Evolutionary conservation across 53 echinoderm and acorn worm genomes (phyloP), one percentile per base, ranked within the genome.

Genomic region (Henricia sp.): DNA sequence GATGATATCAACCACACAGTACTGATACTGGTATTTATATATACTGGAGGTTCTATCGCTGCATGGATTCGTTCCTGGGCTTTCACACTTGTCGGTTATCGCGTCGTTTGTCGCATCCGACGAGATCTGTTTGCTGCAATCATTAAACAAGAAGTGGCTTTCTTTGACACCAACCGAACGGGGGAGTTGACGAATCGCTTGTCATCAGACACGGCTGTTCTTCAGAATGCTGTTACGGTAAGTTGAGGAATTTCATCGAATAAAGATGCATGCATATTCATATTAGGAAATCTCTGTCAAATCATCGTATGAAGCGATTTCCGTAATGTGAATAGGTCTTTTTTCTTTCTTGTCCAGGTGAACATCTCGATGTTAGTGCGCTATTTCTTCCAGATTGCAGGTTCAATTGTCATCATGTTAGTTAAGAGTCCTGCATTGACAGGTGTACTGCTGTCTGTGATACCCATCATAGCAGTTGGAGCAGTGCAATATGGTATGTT

Each of bases 171-270:
- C 11, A 97, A 92, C 58, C 65, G 97, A 2, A 97, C 97, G 0
- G 97, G 97, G 8, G 97, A 97, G 50, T 88, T 97, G 40, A 97
- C 97, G 2, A 97, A 87, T 26, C 77, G 97, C 2, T 74, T 97
- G 33, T 94, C 97, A 0, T 97, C 97, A 0, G 97, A 97, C 67
- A 97, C 97, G 0, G 94, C 94, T 52, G 94, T 94, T 33, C 85
- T 97, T 25, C 97, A 97, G 86, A 97, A 94, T 92, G 94, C 97
- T 52, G 86, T 94, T 17, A 97, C 97, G 17, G 97, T 97, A 86
- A 77, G 94, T 48, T 12, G n/a, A n/a, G 16, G 29, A 26, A 9
- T 35, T 6, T 13, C 58, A 41, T 70, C 3, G 6, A 20, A 37
- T n/a, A 17, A 21, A 42, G 17, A 50, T 42, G 30, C 10, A 50